Evolutionary conservation across 2,797 vertebrate genomes (phyloP).

Genomic region (Pangasius macronema): DNA sequence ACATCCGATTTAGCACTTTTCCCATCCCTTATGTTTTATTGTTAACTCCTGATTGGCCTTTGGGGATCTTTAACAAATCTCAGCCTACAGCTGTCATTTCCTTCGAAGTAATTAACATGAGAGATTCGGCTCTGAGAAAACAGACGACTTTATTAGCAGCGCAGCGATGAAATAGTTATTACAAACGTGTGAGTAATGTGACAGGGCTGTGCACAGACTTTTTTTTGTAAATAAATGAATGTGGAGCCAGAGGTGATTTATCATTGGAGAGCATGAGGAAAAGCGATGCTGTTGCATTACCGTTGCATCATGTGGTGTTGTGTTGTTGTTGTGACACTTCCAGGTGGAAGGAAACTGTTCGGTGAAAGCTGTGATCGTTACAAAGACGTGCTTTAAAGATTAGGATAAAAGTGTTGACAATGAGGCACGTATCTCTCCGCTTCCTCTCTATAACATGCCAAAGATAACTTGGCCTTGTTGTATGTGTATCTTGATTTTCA

Average conservation of each 20-base stretch:
- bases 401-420: not conserved
- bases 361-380: constrained; percentile 4
- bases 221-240: constrained; percentile 6
- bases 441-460: not conserved
- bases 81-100: constrained; percentile 13
- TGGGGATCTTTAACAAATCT: constrained; percentile 1
- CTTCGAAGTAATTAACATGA: not conserved
- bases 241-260: not conserved
- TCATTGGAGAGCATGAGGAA: not conserved
- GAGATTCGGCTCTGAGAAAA: not conserved
- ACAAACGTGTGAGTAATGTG: not conserved
- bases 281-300: constrained; percentile 12
- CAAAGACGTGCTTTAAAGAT: not conserved
- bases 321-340: constrained; percentile 9
- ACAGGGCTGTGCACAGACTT: not conserved
- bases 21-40: not conserved
- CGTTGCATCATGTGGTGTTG: constrained; percentile 39
- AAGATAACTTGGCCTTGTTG: not conserved
- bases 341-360: constrained; percentile 21
- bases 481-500: not conserved
- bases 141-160: constrained; percentile 7
- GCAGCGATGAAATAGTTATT: not conserved
- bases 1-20: not conserved
- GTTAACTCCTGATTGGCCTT: constrained; percentile 6
- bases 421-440: not conserved